phyloP scores from a whole-genome alignment of 2,888 invertebrate genomes.

The Latheticus oryzae region DNA sequence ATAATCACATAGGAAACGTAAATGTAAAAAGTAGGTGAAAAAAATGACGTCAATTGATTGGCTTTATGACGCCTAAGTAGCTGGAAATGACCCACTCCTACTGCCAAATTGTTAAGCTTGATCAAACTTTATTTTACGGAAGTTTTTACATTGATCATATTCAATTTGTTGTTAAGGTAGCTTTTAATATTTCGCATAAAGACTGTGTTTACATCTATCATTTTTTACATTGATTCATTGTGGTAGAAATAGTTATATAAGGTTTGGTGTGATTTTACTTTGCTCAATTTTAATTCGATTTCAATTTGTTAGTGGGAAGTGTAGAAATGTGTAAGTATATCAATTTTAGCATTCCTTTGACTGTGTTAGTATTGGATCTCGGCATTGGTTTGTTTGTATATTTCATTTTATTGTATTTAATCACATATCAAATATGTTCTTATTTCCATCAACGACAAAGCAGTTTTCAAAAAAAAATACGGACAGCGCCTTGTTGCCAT shows the following conservation, averaged over 20 bases:
- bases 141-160: background rate
- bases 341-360: constrained; percentile 29
- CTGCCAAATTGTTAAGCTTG: constrained; percentile 15
- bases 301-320: constrained; percentile 12
- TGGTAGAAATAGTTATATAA: constrained; percentile 8
- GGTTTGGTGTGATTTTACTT: constrained; percentile 29
- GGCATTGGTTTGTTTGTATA: constrained; percentile 34
- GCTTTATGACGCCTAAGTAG: constrained; percentile 32
- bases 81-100: constrained; percentile 9
- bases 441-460: constrained; percentile 8
- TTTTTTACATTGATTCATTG: constrained; percentile 6
- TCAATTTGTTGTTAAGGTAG: constrained; percentile 18
- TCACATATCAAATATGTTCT: constrained; percentile 24
- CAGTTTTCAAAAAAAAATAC: constrained; percentile 21
- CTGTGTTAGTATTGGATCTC: constrained; percentile 30
- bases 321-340: background rate
- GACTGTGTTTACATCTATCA: constrained; percentile 19
- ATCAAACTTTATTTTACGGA: too few species aligned
- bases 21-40: constrained; percentile 27
- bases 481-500: constrained; percentile 24
- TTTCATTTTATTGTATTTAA: constrained; percentile 22
- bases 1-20: constrained; percentile 28
- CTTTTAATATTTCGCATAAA: constrained; percentile 15
- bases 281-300: constrained; percentile 27
- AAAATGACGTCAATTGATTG: constrained; percentile 35